phyloP scores from a whole-genome alignment of 2,113 vertebrate species.

The Amia ocellicauda region DNA sequence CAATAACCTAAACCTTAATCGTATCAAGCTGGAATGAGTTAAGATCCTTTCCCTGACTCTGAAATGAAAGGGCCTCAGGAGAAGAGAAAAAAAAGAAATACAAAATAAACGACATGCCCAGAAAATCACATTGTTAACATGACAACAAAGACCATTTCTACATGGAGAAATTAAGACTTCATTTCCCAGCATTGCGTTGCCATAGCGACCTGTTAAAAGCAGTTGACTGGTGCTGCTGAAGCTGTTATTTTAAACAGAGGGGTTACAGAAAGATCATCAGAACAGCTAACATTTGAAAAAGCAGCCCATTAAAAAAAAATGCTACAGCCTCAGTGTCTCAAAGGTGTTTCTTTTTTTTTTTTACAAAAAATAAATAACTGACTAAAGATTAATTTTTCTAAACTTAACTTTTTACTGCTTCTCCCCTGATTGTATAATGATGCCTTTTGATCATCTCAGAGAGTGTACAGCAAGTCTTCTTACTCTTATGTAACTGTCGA shows the following conservation, averaged over 20 bases:
- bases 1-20: neutral
- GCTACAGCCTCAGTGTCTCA: too few relatives aligned
- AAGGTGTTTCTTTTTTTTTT: too few relatives aligned
- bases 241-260: too few relatives aligned
- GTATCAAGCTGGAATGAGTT: neutral
- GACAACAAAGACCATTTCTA: neutral
- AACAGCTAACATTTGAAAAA: neutral
- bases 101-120: too few relatives aligned
- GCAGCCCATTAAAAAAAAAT: too few relatives aligned
- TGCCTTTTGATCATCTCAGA: neutral
- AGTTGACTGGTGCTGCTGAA: too few relatives aligned
- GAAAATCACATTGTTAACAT: neutral
- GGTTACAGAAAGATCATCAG: too few relatives aligned
- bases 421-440: too few relatives aligned
- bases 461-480: neutral
- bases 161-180: neutral
- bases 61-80: neutral
- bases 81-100: neutral
- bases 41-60: neutral
- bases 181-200: neutral
- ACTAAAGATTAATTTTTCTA: too few relatives aligned
- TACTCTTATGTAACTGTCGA: neutral
- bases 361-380: too few relatives aligned
- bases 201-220: neutral
- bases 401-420: too few relatives aligned